These are phyloP conservation scores for Podarcis siculus DNA, from an alignment of 2,797 vertebrate species.

Conservation along the genomic window DNA sequence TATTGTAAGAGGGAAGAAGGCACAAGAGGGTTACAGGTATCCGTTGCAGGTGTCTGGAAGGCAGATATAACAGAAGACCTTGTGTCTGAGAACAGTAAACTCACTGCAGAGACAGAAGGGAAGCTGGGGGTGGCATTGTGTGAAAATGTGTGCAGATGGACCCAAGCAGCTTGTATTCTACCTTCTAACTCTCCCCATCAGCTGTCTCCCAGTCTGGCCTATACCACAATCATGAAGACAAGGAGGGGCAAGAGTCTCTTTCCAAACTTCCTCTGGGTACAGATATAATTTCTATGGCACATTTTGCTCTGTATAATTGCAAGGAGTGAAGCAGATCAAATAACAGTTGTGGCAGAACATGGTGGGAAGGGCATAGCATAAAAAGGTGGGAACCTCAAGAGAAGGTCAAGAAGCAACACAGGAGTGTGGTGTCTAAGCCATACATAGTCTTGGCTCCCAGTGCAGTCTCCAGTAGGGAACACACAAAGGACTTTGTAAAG, in stretches of 20 bases:
- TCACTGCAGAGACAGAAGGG: not conserved
- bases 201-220: not conserved
- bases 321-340: not conserved
- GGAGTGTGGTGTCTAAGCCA: not conserved
- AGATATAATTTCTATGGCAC: not conserved
- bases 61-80: not conserved
- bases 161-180: not conserved
- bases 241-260: not conserved
- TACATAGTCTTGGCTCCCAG: not conserved
- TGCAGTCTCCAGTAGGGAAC: not conserved
- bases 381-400: not conserved
- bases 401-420: not conserved
- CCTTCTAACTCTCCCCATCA: not conserved
- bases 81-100: not conserved
- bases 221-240: not conserved
- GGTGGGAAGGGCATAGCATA: not conserved
- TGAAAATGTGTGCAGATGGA: not conserved
- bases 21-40: not conserved
- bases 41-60: not conserved
- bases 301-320: not conserved
- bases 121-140: not conserved
- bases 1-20: not conserved
- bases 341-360: not conserved
- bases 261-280: not conserved
- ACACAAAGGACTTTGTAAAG: not conserved